Percentiles rank a stretch among this genome's conserved stretches.
Evolutionary conservation across 2,113 vertebrate genomes (phyloP).

Genomic region (Periophthalmus modestus): DNA sequence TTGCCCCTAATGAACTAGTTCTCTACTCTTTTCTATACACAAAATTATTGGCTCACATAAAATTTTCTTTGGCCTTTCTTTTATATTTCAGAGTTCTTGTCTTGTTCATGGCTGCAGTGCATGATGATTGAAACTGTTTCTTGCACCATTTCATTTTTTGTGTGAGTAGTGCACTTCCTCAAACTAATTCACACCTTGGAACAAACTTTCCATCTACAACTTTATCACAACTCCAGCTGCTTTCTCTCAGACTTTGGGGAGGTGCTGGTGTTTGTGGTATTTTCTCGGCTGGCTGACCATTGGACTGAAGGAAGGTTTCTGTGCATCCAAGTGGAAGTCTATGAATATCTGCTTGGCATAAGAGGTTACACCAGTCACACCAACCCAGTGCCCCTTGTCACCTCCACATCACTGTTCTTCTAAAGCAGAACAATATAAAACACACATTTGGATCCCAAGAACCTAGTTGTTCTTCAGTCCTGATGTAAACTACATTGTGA

Average conservation of each 20-base stretch:
- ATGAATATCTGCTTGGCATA: constrained; percentile 72
- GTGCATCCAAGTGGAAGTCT: constrained; percentile 72
- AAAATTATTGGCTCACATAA: background rate
- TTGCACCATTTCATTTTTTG: background rate
- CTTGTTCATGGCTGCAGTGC: constrained; percentile 27
- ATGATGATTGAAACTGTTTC: constrained; percentile 33
- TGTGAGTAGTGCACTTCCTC: constrained; percentile 19
- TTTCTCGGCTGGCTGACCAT: constrained; percentile 65
- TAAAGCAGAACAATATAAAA: background rate
- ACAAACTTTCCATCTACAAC: constrained; percentile 17
- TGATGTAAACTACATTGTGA: background rate
- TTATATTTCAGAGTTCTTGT: constrained; percentile 11
- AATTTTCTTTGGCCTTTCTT: constrained; percentile 22
- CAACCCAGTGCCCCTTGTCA: constrained; percentile 27
- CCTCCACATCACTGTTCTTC: constrained; percentile 6
- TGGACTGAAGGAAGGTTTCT: constrained; percentile 29
- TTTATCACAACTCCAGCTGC: constrained; percentile 51
- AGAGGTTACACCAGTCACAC: constrained; percentile 16
- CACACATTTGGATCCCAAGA: background rate
- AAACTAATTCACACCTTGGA: constrained; percentile 10
- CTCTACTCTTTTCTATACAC: background rate
- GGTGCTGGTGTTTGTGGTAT: constrained; percentile 43
- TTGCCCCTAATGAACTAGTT: background rate
- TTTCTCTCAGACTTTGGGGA: constrained; percentile 14
- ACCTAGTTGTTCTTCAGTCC: background rate